Conservation (phyloP, 2,797 vertebrate genomes). For the Lemur catta region DNA sequence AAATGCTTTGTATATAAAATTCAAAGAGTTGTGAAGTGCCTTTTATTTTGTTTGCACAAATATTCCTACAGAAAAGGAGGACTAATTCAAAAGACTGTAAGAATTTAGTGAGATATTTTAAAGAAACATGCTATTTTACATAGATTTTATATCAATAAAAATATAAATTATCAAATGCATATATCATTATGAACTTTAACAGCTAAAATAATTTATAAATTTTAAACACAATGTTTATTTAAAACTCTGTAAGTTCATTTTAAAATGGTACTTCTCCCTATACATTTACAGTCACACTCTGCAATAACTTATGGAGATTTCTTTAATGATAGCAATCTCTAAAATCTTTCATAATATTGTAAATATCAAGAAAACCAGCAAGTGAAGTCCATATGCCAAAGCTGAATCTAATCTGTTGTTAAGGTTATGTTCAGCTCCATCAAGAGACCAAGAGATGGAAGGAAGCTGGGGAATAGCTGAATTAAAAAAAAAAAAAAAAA, state of each 20-base stretch:
- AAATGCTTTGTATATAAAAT: neutral
- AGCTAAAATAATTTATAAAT: neutral
- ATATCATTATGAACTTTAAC: neutral
- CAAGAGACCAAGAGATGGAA: neutral
- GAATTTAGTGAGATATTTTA: neutral
- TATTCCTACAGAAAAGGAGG: neutral
- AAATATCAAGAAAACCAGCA: neutral
- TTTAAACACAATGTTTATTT: neutral
- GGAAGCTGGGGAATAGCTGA: neutral
- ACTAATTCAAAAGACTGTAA: neutral
- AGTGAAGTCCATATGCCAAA: neutral
- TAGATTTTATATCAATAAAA: neutral
- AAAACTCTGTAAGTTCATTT: neutral
- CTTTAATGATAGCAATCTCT: neutral
- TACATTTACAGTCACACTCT: neutral
- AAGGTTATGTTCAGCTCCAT: neutral
- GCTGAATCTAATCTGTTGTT: neutral
- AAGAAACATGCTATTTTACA: neutral
- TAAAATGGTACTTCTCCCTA: neutral
- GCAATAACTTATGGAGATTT: neutral
- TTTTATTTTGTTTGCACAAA: neutral
- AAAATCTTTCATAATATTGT: neutral
- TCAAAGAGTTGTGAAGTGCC: neutral
- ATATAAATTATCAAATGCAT: neutral
- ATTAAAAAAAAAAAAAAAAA: neutral